Evolutionary conservation across 2,888 invertebrate genomes (phyloP), one percentile per base, ranked within the genome.

Genomic region (Orchestes rusci): DNA sequence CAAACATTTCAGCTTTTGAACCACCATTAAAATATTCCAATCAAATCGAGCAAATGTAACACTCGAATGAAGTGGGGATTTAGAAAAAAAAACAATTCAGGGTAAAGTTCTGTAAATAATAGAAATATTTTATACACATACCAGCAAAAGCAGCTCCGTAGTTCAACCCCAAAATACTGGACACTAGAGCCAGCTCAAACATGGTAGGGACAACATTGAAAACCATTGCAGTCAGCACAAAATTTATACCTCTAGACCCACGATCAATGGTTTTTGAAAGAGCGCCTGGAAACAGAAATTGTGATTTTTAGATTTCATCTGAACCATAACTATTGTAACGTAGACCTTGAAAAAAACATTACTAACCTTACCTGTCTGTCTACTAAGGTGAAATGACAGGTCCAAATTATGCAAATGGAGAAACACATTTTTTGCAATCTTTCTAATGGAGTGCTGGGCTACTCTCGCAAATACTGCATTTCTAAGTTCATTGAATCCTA

Each of bases 381-480:
- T 75, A 32, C 82, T 82, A 20, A 99, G 73, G 70, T 99, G 99
- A 70, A 97, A 99, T 50, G 82, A 76, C 48, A 99, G 75, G 70
- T 97, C 97, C 54, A 99, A 72, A 61, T 84, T 86, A 68, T 99
- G 99, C 41, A 99, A 74, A 70, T 99, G 99, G 17, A 84, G 71
- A 69, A 99, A 99, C 20, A 99, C 95, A 67, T 93, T 93, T 65
- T 82, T 84, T 1, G 97, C 94, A 47, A 99, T 86, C 68, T 81
- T 80, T 37, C 97, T 74, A 54, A 99, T 95, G 13, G 97, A 97
- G 69, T 91, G 87, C 64, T 99, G 97, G 0, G 99, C 95, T 4
- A 99, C 99, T 65, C 82, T 85, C 2, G 95, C 95, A 72, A 99
- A 99, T 33, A 99, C 93, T 1, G 97, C 97, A 73, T 97, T 99